These are phyloP conservation scores for Notarius quadriscutis DNA, from an alignment of 2,113 vertebrate species.

Conservation along the genomic window DNA sequence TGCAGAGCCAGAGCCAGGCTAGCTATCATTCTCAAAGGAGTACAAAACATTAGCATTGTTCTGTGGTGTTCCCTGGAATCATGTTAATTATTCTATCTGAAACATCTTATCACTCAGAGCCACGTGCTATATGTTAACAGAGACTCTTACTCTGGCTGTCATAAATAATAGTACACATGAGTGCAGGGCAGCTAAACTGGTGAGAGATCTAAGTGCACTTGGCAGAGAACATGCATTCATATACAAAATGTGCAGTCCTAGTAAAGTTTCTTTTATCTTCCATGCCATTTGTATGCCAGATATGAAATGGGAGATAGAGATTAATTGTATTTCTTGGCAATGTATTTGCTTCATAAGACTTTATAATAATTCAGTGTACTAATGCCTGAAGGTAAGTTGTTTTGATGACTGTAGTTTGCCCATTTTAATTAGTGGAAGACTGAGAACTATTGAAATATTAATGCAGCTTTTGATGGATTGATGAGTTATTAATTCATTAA, in stretches of 20 bases:
- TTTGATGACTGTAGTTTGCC: not conserved
- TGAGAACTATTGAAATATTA: constrained; percentile 32
- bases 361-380: not conserved
- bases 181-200: not conserved
- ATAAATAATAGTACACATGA: constrained; percentile 33
- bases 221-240: constrained; percentile 8
- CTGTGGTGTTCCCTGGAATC: constrained; percentile 25
- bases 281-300: not conserved
- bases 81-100: constrained; percentile 27
- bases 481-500: constrained; percentile 1
- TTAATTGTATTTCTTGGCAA: not conserved
- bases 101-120: constrained; percentile 32
- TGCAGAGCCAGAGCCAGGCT: constrained; percentile 9
- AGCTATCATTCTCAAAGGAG: constrained; percentile 22
- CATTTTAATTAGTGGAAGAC: constrained; percentile 15
- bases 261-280: constrained; percentile 3
- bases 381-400: not conserved
- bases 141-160: constrained; percentile 11
- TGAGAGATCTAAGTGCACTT: constrained; percentile 7
- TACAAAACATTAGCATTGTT: constrained; percentile 28
- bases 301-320: not conserved
- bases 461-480: not conserved
- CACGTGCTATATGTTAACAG: constrained; percentile 29
- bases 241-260: not conserved
- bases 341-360: not conserved